Conservation (phyloP, 1,140 invertebrate species). For the Camponotus vicinus region DNA sequence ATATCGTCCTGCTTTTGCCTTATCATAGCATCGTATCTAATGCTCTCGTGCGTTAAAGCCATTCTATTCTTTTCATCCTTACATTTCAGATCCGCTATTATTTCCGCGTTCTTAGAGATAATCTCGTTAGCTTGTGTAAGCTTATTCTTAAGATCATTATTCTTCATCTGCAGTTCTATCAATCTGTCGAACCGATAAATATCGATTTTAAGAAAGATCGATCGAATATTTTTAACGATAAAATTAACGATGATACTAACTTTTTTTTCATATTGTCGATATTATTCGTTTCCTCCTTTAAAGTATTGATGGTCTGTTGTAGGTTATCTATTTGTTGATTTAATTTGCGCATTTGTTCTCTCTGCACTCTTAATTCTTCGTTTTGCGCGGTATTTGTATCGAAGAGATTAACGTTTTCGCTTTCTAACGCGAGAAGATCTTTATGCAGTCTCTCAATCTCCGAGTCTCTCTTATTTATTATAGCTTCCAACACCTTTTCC, state of each 20-base stretch:
- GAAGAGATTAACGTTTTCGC: constrained; percentile 27
- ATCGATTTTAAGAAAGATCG: background rate
- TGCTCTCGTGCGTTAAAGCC: constrained; percentile 14
- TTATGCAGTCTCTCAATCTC: constrained; percentile 38
- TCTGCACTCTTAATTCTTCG: constrained; percentile 45
- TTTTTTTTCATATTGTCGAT: constrained; percentile 36
- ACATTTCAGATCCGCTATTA: constrained; percentile 38
- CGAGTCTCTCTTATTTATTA: constrained; percentile 33
- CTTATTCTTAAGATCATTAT: constrained; percentile 52
- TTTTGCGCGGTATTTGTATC: background rate
- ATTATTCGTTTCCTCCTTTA: background rate
- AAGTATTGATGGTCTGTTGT: background rate
- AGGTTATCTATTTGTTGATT: constrained; percentile 24
- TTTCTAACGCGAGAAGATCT: constrained; percentile 8
- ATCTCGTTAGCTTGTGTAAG: constrained; percentile 38
- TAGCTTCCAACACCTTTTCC: constrained; percentile 29
- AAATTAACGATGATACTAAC: constrained; percentile 39
- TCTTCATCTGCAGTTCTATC: constrained; percentile 49
- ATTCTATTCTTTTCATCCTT: constrained; percentile 20
- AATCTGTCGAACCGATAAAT: constrained; percentile 54
- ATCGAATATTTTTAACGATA: background rate
- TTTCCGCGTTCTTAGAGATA: constrained; percentile 43
- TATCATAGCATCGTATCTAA: constrained; percentile 36
- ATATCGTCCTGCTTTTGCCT: constrained; percentile 54
- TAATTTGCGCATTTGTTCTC: constrained; percentile 28